Base-by-base conservation (phyloP, 2,888 invertebrate species). In the Drosophila macrospina region DNA sequence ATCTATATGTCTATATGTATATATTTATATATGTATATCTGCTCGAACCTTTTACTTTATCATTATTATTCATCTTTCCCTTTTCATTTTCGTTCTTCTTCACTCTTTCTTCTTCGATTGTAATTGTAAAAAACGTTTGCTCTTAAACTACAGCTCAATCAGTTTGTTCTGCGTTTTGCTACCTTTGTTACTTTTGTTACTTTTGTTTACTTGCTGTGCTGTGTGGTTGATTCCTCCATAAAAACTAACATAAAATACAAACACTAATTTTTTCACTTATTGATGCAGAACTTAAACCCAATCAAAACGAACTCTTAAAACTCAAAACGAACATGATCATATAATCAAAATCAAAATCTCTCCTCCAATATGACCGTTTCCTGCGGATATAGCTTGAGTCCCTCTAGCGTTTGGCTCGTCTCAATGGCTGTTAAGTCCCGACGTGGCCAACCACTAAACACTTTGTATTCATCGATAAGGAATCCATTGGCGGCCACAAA, bases 361-460 rank as follows among this genome's bases (percentile, higher is more conserved):
- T 98, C 97, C 93, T 98, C 98, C 85, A 98, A 93, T 93, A 97
- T 97, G 83, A 98, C 95, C 79, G 98, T 98, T 94, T 98, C 98
- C 94, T 98, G 98, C 56, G 97, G 96, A 93, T 94, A 97, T 88
- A 98, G 94, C 92, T 97, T 97, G 81, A 98, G 93, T 81, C 96
- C 95, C 91, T 95, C 94, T 82, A 99, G 93, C 69, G 97, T 96
- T 92, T 95, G 94, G 89, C 93, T 94, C 45, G 93, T 93, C 92
- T 97, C 95, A 92, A 97, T 93, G 74, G 95, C 93, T 73, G 98
- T 97, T 93, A 98, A 97, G 94, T 98, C 98, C 94, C 96, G 95
- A 91, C 98, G 95, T 91, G 98, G 98, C 96, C 97, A 98, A 92
- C 97, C 97, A 86, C 96, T 95, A 88, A 98, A 95, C 68, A 98